A percentile compares a stretch with the other conserved stretches of the same genome.
These are phyloP conservation scores for Ailurus styani DNA, from an alignment of 2,113 vertebrate species.

Conservation along the genomic window DNA sequence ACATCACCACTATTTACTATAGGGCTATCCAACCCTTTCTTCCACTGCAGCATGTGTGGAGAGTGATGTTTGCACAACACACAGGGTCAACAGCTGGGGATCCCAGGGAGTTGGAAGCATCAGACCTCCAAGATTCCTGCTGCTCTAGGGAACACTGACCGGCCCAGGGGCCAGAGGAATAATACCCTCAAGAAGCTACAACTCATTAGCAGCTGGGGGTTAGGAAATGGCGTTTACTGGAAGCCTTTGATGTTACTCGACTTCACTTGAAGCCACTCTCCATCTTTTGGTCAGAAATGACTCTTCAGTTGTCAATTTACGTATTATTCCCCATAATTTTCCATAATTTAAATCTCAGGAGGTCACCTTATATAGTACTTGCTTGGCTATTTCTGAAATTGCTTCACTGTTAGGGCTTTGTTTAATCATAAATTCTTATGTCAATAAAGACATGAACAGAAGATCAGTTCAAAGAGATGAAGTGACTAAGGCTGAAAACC, in stretches of 20 bases:
- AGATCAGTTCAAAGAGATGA: background rate
- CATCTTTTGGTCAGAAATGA: background rate
- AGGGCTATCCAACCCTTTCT: background rate
- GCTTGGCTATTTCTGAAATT: background rate
- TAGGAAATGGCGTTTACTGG: background rate
- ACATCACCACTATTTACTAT: background rate
- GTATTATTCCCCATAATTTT: background rate
- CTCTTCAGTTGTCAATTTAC: background rate
- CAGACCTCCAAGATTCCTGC: background rate
- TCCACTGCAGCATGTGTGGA: background rate
- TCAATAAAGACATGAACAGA: background rate
- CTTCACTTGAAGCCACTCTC: background rate
- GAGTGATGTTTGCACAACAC: background rate
- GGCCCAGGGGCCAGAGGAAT: background rate
- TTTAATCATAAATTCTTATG: background rate
- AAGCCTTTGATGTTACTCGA: background rate
- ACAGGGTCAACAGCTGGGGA: background rate
- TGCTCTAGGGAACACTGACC: background rate
- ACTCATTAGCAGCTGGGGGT: background rate
- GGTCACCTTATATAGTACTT: background rate
- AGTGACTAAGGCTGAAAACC: background rate
- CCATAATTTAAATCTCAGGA: background rate
- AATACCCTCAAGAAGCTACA: background rate
- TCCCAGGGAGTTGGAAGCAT: background rate
- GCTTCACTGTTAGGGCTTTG: background rate